A percentile compares a stretch with the other conserved stretches of the same genome.
Conservation (phyloP, 2,888 invertebrate species). For the Leucoma salicis region DNA sequence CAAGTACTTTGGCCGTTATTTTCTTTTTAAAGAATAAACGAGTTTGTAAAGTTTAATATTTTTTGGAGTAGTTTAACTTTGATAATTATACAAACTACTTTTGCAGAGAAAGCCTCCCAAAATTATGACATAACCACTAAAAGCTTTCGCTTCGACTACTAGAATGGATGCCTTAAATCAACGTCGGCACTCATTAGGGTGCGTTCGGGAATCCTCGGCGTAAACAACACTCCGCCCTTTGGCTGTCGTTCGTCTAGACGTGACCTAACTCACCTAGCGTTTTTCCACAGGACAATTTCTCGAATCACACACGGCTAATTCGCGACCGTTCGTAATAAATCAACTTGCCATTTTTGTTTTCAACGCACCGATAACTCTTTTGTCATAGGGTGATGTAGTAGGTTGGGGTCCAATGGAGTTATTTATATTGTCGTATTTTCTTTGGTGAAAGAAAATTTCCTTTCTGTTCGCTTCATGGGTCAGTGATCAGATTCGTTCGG, state of each 20-base stretch:
- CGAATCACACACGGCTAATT: constrained; percentile 63
- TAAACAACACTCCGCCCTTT: constrained; percentile 48
- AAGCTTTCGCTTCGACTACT: constrained; percentile 43
- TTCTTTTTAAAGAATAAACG: constrained; percentile 25
- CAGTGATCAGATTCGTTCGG: constrained; percentile 75
- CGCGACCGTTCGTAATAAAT: constrained; percentile 65
- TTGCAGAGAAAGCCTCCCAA: constrained; percentile 31
- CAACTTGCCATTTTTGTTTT: constrained; percentile 81
- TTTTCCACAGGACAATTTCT: constrained; percentile 38
- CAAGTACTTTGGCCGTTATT: constrained; percentile 27
- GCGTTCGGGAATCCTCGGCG: constrained; percentile 40
- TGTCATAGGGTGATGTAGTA: constrained; percentile 81
- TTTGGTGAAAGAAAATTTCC: constrained; percentile 78
- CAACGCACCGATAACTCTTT: constrained; percentile 83
- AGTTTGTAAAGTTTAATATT: constrained; percentile 8
- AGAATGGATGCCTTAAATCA: constrained; percentile 46
- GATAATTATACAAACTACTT: constrained; percentile 30
- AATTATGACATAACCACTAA: constrained; percentile 55
- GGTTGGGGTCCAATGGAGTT: constrained; percentile 77
- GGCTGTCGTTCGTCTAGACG: constrained; percentile 50
- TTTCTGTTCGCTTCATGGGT: constrained; percentile 81
- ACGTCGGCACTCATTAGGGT: constrained; percentile 52
- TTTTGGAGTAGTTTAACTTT: constrained; percentile 14
- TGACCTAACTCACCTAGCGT: constrained; percentile 43
- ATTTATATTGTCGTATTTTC: constrained; percentile 81